These are phyloP conservation scores for Ectemnius cavifrons DNA, from an alignment of 2,888 invertebrate genomes.

Conservation along the genomic window DNA sequence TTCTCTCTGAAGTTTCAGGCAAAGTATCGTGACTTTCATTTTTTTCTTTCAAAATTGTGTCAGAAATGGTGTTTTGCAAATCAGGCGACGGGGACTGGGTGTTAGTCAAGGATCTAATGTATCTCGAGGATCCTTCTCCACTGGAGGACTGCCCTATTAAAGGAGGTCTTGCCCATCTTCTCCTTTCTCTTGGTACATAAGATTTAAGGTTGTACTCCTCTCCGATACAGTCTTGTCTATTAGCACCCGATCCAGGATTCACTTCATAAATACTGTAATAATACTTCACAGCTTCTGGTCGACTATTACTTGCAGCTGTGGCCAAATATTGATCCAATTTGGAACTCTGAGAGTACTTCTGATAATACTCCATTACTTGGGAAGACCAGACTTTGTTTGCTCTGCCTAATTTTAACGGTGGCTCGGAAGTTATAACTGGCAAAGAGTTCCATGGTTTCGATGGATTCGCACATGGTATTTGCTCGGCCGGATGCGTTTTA, in stretches of 20 bases:
- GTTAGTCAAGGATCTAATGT: conserved; percentile 56
- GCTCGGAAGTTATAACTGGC: conserved; percentile 39
- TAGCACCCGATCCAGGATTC: conserved; percentile 51
- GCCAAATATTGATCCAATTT: conserved; percentile 85
- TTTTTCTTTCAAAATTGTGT: conserved; percentile 66
- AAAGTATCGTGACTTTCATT: conserved; percentile 63
- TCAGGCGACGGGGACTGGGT: conserved; percentile 62
- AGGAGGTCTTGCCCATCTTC: conserved; percentile 75
- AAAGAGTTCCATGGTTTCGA: conserved; percentile 45
- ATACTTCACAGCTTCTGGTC: conserved; percentile 61
- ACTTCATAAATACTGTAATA: conserved; percentile 65
- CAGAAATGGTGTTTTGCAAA: conserved; percentile 52
- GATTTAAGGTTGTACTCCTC: conserved; percentile 62
- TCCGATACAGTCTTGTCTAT: conserved; percentile 60
- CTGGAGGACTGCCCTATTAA: conserved; percentile 73
- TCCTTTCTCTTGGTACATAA: conserved; percentile 69
- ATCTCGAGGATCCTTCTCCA: conserved; percentile 60
- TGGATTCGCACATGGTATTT: conserved; percentile 22
- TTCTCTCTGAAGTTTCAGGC: conserved; percentile 69
- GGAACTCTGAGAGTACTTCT: conserved; percentile 83
- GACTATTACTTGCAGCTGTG: conserved; percentile 58
- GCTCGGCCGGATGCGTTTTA: conserved; percentile 32
- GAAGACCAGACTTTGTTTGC: conserved; percentile 65
- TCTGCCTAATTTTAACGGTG: conserved; percentile 27
- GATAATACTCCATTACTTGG: conserved; percentile 83